Percentiles rank a stretch among this genome's conserved stretches.
These are phyloP conservation scores for Ornithoptera priamus DNA, from an alignment of 2,888 invertebrate species.

Conservation along the genomic window DNA sequence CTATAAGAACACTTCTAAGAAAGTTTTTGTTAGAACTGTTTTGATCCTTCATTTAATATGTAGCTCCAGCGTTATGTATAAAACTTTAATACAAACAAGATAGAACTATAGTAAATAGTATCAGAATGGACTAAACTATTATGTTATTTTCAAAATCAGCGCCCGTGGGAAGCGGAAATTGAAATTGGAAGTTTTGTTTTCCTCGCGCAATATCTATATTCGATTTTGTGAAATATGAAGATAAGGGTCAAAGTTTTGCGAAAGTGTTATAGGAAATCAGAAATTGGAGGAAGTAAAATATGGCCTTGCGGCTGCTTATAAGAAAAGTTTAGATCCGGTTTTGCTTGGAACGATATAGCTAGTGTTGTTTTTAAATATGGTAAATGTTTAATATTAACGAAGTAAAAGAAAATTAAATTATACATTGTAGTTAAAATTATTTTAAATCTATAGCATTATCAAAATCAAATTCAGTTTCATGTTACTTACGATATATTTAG, in stretches of 20 bases:
- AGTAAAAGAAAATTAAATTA: too few relatives aligned
- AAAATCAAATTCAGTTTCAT: too few relatives aligned
- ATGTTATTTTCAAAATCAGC: slow-evolving; percentile 23
- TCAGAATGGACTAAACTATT: slow-evolving; percentile 19
- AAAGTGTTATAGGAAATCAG: slow-evolving; percentile 34
- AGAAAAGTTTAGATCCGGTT: slow-evolving; percentile 24
- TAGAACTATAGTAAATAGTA: slow-evolving; percentile 12
- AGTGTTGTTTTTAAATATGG: slow-evolving; percentile 12
- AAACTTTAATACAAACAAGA: slow-evolving; percentile 19
- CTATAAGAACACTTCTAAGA: background rate
- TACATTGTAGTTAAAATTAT: too few relatives aligned
- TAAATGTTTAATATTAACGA: background rate
- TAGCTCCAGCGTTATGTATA: slow-evolving; percentile 3
- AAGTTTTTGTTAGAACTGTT: background rate
- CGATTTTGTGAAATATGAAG: slow-evolving; percentile 34
- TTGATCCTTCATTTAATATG: background rate
- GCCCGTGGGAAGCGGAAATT: slow-evolving; percentile 27
- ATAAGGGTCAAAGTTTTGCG: slow-evolving; percentile 36
- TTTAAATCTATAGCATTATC: too few relatives aligned
- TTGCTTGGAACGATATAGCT: slow-evolving; percentile 13
- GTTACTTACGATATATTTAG: too few relatives aligned
- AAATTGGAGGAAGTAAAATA: slow-evolving; percentile 34
- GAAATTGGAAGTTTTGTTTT: slow-evolving; percentile 33
- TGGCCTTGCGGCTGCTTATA: slow-evolving; percentile 31
- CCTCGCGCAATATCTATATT: slow-evolving; percentile 32